Percentiles rank a stretch among this genome's conserved stretches.
These are phyloP conservation scores for Rhopalosiphum padi DNA, from an alignment of 1,140 invertebrate species.

Conservation along the genomic window DNA sequence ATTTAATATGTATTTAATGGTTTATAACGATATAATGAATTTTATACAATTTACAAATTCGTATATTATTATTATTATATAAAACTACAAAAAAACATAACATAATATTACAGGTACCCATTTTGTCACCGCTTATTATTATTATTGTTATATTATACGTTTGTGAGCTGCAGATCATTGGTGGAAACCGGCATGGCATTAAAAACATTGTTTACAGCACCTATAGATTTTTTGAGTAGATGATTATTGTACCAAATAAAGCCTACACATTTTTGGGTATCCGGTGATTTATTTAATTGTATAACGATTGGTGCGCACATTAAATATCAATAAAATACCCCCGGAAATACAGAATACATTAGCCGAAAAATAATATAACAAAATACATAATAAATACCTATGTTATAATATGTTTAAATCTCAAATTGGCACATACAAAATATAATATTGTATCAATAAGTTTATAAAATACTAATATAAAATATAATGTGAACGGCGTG, in stretches of 20 bases:
- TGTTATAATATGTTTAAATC: too few relatives aligned
- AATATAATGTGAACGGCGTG: too few relatives aligned
- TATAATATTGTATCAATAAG: too few relatives aligned
- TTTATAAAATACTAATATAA: too few relatives aligned
- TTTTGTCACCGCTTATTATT: background rate
- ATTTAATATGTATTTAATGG: background rate
- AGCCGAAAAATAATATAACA: background rate
- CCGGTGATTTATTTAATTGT: background rate
- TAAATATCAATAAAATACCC: background rate
- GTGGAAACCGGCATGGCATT: too few relatives aligned
- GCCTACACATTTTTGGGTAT: too few relatives aligned
- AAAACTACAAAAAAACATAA: background rate
- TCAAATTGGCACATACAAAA: too few relatives aligned
- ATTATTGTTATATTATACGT: too few relatives aligned
- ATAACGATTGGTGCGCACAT: background rate
- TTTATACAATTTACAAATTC: background rate
- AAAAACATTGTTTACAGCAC: background rate
- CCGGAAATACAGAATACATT: background rate
- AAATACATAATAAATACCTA: too few relatives aligned
- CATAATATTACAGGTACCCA: background rate
- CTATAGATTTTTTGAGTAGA: background rate
- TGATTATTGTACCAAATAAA: too few relatives aligned
- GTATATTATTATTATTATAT: background rate
- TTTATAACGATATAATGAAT: background rate
- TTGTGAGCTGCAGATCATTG: too few relatives aligned